Conservation (phyloP, 2,797 vertebrate species). For the Synaphobranchus kaupii region DNA sequence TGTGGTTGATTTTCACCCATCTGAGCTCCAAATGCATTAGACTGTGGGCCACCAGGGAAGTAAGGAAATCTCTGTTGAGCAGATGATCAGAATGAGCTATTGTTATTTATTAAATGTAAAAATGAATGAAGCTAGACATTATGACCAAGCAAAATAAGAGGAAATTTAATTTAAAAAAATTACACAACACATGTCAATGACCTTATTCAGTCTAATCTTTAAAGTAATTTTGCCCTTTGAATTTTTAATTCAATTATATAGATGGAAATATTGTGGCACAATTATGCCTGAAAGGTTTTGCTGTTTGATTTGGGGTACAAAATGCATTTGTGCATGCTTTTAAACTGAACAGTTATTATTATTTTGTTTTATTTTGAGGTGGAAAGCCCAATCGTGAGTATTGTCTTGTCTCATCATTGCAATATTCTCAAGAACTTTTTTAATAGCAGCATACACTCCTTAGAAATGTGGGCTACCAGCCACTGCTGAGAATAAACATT, state of each 20-base stretch:
- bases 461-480: neutral
- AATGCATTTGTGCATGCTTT: too few species aligned
- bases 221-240: too few species aligned
- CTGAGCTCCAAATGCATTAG: constrained; percentile 36
- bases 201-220: too few species aligned
- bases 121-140: neutral
- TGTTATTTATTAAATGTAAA: neutral
- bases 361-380: neutral
- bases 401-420: neutral
- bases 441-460: too few species aligned
- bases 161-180: neutral
- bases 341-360: too few species aligned
- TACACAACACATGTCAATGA: neutral
- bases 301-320: too few species aligned
- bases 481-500: neutral
- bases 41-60: constrained; percentile 52
- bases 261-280: too few species aligned
- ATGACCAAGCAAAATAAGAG: neutral
- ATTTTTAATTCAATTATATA: too few species aligned
- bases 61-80: constrained; percentile 40
- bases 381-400: neutral
- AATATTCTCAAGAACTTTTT: too few species aligned
- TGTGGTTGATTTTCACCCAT: constrained; percentile 52
- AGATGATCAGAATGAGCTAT: neutral
- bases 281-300: too few species aligned